Evolutionary conservation across 1,140 invertebrate species (phyloP).

Genomic region (Bathynomus jamesi): DNA sequence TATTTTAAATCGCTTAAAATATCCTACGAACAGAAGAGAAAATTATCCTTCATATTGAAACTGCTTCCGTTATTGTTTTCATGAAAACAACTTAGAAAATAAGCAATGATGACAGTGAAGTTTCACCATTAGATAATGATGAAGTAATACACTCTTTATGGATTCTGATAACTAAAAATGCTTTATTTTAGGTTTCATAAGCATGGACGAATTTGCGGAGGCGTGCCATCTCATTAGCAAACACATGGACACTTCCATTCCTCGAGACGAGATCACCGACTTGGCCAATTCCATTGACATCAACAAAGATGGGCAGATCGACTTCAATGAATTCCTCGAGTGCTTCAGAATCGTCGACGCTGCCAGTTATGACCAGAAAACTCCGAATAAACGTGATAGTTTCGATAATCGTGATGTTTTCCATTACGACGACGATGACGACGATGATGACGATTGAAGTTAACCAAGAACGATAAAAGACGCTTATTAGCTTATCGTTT

Average conservation of each 20-base stretch:
- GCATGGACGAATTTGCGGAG: conserved; percentile 78
- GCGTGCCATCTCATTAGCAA: conserved; percentile 70
- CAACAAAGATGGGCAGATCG: conserved; percentile 80
- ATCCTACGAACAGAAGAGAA: no score
- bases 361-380: background rate
- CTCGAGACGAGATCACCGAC: conserved; percentile 64
- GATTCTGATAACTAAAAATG: conserved; percentile 27
- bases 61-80: no score
- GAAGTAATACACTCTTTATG: background rate
- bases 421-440: background rate
- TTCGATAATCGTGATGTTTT: background rate
- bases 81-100: no score
- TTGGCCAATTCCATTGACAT: conserved; percentile 78
- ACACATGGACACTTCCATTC: conserved; percentile 60
- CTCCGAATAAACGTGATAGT: no score
- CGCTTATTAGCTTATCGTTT: no score
- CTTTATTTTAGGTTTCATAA: conserved; percentile 63
- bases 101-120: background rate
- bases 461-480: no score
- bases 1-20: no score
- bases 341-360: conserved; percentile 64
- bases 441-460: background rate
- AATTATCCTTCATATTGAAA: no score
- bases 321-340: conserved; percentile 86
- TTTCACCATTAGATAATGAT: conserved; percentile 6